Evolutionary conservation across 1,140 invertebrate genomes (phyloP), one percentile per base, ranked within the genome.

Genomic region (Trachymyrmex cornetzi): DNA sequence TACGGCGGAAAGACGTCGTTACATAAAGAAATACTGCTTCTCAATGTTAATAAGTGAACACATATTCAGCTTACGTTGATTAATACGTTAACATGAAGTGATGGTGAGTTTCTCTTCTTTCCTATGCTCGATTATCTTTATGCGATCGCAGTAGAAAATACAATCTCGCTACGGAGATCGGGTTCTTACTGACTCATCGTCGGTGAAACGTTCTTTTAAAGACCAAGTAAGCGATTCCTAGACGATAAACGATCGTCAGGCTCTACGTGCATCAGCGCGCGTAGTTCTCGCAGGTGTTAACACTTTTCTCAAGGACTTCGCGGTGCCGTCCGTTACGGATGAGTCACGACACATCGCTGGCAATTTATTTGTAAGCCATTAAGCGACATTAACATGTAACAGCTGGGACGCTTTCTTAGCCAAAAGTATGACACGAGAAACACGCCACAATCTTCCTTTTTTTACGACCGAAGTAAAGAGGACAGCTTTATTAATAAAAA

Each of bases 81-180:
- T 77, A 87, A 85, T 85, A 85, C 66, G 69, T 77, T 87, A 85
- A 75, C 61, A 77, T 69, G 16, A 67, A 77, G 66, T 57, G 64
- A 85, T 14, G 82, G 81, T 34, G 61, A 87, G 86, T 85, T 87
- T 87, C 80, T 85, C 55, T 72, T 87, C 80, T 87, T 85, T 67
- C 48, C 22, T 85, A 87, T 24, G 64, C 69, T 24, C 72, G 82
- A 67, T 72, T 84, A 84, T 87, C 80, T 66, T 64, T 67, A 38
- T 53, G 16, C 44, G 72, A 87, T 82, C 66, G 63, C 44, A 53
- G 34, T 72, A 84, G 59, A 87, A 87, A 87, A 71, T 79, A 66
- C 63, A 86, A 79, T 67, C 79, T 84, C 55, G 80, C 69, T 38
- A 75, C 59, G 27, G 24, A 63, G 80, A 84, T 84, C 69, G 80